Evolutionary conservation across 1,140 invertebrate genomes (phyloP), one percentile per base, ranked within the genome.

Genomic region (Heliconius congener): DNA sequence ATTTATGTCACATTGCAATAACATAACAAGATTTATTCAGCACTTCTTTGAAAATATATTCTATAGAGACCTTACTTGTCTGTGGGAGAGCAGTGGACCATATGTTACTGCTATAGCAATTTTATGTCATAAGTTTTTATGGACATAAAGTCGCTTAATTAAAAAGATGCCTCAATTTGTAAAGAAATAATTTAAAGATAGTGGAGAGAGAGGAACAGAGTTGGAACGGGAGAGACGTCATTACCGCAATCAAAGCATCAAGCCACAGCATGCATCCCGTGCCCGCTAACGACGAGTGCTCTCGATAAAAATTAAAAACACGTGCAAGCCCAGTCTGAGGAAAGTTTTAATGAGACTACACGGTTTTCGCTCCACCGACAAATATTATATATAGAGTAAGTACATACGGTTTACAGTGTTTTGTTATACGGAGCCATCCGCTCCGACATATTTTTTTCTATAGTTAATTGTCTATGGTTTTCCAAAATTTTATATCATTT

Each of bases 261-360:
- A 90, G 86, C 89, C 90, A 87, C 90, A 91, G 84, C 82, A 82
- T 83, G 81, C 82, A 79, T 84, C 84, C 84, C 83, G 85, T 85
- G 82, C 83, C 83, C 82, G 89, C 90, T 91, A 91, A 92, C 91
- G 90, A 93, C 85, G 89, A 94, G 93, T 87, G 91, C 93, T 94
- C 93, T 94, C 93, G 92, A 94, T 94, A 94, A 93, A 94, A 94
- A 94, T 93, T 94, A 94, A 94, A 94, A 94, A 94, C 93, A 94
- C 93, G 93, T 94, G 92, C 93, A 91, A 90, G 89, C 90, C 89
- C 90, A 90, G 90, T 88, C 92, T 88, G 90, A 94, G 93, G 91
- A 94, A 94, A 94, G 89, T 94, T 94, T 94, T 94, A 94, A 94
- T 94, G 93, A 93, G 91, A 93, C 87, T 92, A 92, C 90, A 92